Percentiles rank a stretch among this genome's conserved stretches.
phyloP scores from a whole-genome alignment of 2,888 invertebrate genomes.

The Sclerodermus sp. region DNA sequence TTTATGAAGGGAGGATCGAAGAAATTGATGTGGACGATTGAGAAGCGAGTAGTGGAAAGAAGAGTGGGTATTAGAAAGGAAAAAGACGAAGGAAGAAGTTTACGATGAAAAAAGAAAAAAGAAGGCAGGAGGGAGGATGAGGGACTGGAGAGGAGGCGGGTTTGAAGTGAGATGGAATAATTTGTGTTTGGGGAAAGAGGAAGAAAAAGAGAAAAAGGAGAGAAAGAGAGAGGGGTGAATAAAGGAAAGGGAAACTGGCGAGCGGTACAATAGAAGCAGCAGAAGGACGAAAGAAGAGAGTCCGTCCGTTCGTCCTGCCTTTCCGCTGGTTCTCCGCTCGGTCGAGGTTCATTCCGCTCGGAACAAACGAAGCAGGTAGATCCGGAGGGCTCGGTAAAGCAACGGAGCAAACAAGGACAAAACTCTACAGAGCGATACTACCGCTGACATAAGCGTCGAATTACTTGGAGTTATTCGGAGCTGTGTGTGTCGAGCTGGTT shows the following conservation, averaged over 20 bases:
- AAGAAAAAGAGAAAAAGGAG: conserved; percentile 5
- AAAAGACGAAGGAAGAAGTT: too few relatives aligned
- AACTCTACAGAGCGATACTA: conserved; percentile 11
- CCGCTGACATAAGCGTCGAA: conserved; percentile 13
- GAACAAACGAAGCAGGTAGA: conserved; percentile 20
- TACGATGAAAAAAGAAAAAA: too few relatives aligned
- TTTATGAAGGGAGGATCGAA: conserved; percentile 4
- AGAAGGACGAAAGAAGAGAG: too few relatives aligned
- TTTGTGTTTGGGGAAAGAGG: conserved; percentile 2
- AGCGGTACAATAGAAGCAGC: conserved; percentile 13
- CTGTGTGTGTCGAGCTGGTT: too few relatives aligned
- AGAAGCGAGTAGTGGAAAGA: too few relatives aligned
- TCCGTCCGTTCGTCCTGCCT: too few relatives aligned
- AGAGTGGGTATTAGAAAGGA: too few relatives aligned
- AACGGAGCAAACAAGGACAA: conserved; percentile 13
- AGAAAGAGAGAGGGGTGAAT: conserved; percentile 5
- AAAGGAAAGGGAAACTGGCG: background rate
- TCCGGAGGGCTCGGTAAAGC: conserved; percentile 12
- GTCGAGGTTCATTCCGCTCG: conserved; percentile 9
- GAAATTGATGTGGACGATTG: too few relatives aligned
- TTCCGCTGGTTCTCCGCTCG: too few relatives aligned
- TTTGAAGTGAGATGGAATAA: conserved; percentile 1
- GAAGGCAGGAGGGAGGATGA: conserved; percentile 1
- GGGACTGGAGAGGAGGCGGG: background rate
- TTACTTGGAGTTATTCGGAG: too few relatives aligned